phyloP scores from a whole-genome alignment of 2,113 vertebrate genomes.

The Chaetops frenatus region DNA sequence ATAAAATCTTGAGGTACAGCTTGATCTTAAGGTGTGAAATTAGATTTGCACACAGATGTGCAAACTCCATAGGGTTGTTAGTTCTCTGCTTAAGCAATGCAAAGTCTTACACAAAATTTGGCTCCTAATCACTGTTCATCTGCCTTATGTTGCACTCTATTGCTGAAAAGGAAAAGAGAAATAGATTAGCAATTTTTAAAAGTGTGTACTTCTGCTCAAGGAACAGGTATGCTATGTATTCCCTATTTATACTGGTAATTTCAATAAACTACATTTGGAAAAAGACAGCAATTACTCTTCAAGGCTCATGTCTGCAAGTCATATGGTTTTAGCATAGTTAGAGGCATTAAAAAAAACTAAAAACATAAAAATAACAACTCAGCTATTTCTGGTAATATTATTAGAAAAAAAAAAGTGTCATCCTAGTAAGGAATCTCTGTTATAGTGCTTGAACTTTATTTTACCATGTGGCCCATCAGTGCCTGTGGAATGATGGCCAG shows the following conservation, averaged over 20 bases:
- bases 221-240: background rate
- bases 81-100: background rate
- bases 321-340: background rate
- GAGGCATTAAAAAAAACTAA: background rate
- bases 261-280: background rate
- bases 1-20: background rate
- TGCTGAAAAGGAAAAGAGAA: background rate
- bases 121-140: background rate
- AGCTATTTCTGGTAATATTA: background rate
- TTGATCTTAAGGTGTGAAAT: background rate
- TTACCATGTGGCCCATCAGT: background rate
- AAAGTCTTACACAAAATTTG: background rate
- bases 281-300: background rate
- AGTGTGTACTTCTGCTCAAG: background rate
- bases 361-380: conserved; percentile 12
- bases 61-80: background rate
- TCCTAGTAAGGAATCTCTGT: background rate
- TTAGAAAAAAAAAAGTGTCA: background rate
- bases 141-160: background rate
- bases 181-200: background rate
- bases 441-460: background rate
- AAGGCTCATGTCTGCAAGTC: background rate
- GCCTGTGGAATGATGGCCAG: background rate
- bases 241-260: background rate
- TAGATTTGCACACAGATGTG: background rate